A percentile compares a stretch with the other conserved stretches of the same genome.
phyloP scores from a whole-genome alignment of 35 echinoderm and acorn worm species.

The Nesometra sesokonis region DNA sequence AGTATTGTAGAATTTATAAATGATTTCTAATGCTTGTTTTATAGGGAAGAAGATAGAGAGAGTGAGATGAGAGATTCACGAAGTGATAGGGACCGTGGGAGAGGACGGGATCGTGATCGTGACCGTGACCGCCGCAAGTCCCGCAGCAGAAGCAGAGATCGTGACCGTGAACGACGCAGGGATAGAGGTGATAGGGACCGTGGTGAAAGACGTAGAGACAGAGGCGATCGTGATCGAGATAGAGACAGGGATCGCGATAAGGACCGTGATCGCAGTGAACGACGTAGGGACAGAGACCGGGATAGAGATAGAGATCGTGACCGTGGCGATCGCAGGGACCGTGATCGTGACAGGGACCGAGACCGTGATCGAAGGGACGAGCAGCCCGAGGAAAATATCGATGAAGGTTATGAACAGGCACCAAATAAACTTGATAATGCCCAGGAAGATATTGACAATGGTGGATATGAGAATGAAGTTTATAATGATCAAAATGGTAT shows the following conservation, averaged over 20 bases:
- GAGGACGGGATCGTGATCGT: not conserved
- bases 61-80: conserved; percentile 6
- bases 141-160: conserved; percentile 19
- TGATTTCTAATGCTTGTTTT: not conserved
- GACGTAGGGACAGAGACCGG: conserved; percentile 3
- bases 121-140: not conserved
- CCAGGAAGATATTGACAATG: not conserved
- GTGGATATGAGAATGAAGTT: not conserved
- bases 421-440: not conserved
- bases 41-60: conserved; percentile 20
- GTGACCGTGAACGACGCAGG: conserved; percentile 9
- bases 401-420: not conserved
- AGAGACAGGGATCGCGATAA: conserved; percentile 21
- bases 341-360: conserved; percentile 6
- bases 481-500: not conserved
- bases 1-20: too few species aligned
- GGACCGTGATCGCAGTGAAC: conserved; percentile 7
- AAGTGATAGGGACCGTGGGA: not conserved
- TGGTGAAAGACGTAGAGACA: conserved; percentile 13
- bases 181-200: conserved; percentile 6
- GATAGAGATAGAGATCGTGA: conserved; percentile 8
- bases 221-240: not conserved
- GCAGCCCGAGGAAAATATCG: not conserved
- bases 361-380: not conserved
- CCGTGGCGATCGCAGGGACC: not conserved